phyloP scores from a whole-genome alignment of 35 echinoderm and acorn worm genomes.

The Lytechinus variegatus region DNA sequence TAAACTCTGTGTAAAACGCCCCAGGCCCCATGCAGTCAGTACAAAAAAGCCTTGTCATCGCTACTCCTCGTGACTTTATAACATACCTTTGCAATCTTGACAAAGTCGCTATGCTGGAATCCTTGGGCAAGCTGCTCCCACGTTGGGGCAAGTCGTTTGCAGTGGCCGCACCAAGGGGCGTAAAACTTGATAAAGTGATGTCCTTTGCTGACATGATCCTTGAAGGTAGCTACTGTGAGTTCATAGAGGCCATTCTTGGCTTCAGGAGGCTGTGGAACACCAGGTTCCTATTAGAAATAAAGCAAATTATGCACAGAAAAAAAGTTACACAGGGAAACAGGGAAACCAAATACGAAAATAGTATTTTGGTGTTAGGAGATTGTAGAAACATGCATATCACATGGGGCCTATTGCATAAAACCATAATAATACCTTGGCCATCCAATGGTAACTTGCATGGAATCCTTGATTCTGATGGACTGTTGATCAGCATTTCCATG shows the following conservation, averaged over 20 bases:
- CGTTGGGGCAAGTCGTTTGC: slow-evolving; percentile 81
- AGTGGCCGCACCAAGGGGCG: slow-evolving; percentile 99
- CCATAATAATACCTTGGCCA: too few species aligned
- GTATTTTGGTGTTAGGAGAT: too few species aligned
- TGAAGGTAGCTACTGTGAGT: slow-evolving; percentile 75
- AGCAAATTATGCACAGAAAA: too few species aligned
- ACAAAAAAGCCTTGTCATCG: neutral
- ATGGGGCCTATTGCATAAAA: too few species aligned
- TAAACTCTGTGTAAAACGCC: too few species aligned
- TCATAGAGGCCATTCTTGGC: slow-evolving; percentile 86
- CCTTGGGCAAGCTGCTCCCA: slow-evolving; percentile 92
- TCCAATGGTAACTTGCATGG: too few species aligned
- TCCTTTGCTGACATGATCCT: slow-evolving; percentile 71
- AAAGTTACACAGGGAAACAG: too few species aligned
- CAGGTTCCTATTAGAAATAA: neutral
- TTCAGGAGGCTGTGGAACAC: slow-evolving; percentile 55
- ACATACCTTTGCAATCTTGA: slow-evolving; percentile 86
- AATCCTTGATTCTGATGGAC: too few species aligned
- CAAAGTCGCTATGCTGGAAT: slow-evolving; percentile 67
- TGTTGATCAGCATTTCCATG: too few species aligned
- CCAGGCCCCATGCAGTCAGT: too few species aligned
- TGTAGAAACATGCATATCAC: too few species aligned
- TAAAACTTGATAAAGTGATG: slow-evolving; percentile 95
- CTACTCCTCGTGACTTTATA: neutral
- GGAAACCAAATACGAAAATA: too few species aligned